phyloP scores from a whole-genome alignment of 1,140 invertebrate genomes.

The Drosophila jambulina region DNA sequence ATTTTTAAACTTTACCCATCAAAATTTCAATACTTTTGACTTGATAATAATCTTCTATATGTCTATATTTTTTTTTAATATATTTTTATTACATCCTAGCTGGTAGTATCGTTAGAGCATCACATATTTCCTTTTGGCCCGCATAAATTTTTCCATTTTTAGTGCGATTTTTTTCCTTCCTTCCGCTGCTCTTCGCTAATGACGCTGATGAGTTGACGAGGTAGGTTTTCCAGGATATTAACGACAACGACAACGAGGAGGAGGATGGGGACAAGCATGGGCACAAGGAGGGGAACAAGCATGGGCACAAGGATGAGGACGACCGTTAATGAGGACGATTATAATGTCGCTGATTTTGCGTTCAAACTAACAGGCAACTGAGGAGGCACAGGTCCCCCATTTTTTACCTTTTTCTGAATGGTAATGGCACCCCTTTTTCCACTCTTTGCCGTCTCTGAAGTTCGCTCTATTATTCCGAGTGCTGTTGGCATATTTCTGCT shows the following conservation, averaged over 20 bases:
- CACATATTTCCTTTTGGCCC: neutral
- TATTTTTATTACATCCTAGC: neutral
- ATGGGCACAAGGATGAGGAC: conserved; percentile 22
- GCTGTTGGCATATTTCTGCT: conserved; percentile 73
- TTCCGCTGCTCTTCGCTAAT: conserved; percentile 65
- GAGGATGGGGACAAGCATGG: conserved; percentile 4
- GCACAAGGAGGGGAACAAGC: conserved; percentile 4
- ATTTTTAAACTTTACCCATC: neutral
- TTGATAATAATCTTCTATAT: neutral
- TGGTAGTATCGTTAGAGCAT: conserved; percentile 14
- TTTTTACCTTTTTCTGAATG: neutral
- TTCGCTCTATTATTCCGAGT: conserved; percentile 73
- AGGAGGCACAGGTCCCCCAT: conserved; percentile 19
- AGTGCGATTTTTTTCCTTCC: conserved; percentile 18
- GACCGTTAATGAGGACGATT: conserved; percentile 80
- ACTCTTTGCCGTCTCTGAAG: conserved; percentile 7
- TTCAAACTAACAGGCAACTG: conserved; percentile 79
- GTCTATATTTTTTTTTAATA: neutral
- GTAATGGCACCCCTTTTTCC: conserved; percentile 16
- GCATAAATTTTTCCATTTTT: conserved; percentile 11
- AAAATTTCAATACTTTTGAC: neutral
- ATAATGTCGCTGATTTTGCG: conserved; percentile 83
- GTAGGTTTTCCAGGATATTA: conserved; percentile 82
- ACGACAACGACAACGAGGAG: conserved; percentile 50
- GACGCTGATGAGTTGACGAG: conserved; percentile 83